Evolutionary conservation across 2,888 invertebrate genomes (phyloP).

Genomic region (Dexiosoma caninum): DNA sequence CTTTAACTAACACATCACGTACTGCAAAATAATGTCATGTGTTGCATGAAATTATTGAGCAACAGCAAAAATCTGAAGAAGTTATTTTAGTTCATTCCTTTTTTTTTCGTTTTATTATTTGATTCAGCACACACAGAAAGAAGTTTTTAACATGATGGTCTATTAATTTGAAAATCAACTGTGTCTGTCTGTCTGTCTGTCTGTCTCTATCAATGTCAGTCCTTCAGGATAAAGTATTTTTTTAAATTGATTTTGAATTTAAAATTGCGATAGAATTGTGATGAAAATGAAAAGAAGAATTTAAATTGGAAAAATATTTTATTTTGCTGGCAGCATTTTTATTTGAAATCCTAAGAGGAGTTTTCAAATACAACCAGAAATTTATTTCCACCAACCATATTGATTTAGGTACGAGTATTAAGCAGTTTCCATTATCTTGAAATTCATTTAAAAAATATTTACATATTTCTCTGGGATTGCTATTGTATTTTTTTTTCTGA

Average conservation of each 20-base stretch:
- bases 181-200: slow-evolving; percentile 5
- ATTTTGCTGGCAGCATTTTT: not conserved
- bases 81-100: slow-evolving; percentile 17
- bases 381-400: too few relatives aligned
- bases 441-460: too few relatives aligned
- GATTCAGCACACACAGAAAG: not conserved
- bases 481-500: too few relatives aligned
- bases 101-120: slow-evolving; percentile 3
- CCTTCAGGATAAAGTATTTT: slow-evolving; percentile 24
- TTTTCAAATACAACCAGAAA: too few relatives aligned
- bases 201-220: slow-evolving; percentile 1
- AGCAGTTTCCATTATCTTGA: too few relatives aligned
- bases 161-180: slow-evolving; percentile 42
- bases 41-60: slow-evolving; percentile 58
- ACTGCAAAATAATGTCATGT: slow-evolving; percentile 51
- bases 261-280: not conserved
- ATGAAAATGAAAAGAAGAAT: not conserved
- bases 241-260: slow-evolving; percentile 22
- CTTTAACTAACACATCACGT: slow-evolving; percentile 56
- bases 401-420: too few relatives aligned
- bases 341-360: too few relatives aligned
- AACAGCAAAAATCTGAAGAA: slow-evolving; percentile 35
- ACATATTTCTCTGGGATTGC: too few relatives aligned
- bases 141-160: slow-evolving; percentile 18
- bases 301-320: not conserved